Percentiles rank a stretch among this genome's conserved stretches.
These are phyloP conservation scores for Agapostemon virescens DNA, from an alignment of 2,888 invertebrate species.

Conservation along the genomic window DNA sequence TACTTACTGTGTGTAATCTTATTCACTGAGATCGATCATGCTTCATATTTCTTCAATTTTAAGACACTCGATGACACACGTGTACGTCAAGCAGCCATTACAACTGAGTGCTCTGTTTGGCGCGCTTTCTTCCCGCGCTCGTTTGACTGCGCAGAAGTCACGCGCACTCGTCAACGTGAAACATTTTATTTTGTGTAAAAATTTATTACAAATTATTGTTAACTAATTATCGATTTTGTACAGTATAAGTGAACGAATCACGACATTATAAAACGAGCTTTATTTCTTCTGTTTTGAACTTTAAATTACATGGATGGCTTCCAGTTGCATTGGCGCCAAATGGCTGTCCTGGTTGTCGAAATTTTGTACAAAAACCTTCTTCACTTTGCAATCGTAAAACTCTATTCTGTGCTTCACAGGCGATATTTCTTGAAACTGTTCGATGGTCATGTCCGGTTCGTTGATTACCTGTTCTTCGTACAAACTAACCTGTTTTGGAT, in stretches of 20 bases:
- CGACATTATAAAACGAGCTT: neutral
- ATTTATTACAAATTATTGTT: constrained; percentile 18
- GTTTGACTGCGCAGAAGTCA: neutral
- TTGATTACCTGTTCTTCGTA: constrained; percentile 64
- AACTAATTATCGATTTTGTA: neutral
- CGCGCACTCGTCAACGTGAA: neutral
- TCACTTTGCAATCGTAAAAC: constrained; percentile 51
- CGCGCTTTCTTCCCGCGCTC: constrained; percentile 50
- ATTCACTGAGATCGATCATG: neutral
- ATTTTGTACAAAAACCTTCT: constrained; percentile 61
- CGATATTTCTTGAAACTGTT: constrained; percentile 67
- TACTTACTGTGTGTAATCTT: neutral
- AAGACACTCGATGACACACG: neutral
- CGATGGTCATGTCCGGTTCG: constrained; percentile 65
- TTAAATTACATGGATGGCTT: neutral
- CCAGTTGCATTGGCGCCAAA: constrained; percentile 26
- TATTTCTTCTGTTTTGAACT: constrained; percentile 3
- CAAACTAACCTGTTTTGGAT: constrained; percentile 67
- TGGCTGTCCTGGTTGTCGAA: constrained; percentile 45
- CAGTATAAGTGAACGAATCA: neutral
- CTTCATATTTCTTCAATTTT: neutral
- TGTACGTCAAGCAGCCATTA: constrained; percentile 24
- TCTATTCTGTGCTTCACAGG: constrained; percentile 68
- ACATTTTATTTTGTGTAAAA: neutral
- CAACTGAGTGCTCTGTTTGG: constrained; percentile 9